phyloP scores from a whole-genome alignment of 2,113 vertebrate genomes.

The Ancistrus triradiatus region DNA sequence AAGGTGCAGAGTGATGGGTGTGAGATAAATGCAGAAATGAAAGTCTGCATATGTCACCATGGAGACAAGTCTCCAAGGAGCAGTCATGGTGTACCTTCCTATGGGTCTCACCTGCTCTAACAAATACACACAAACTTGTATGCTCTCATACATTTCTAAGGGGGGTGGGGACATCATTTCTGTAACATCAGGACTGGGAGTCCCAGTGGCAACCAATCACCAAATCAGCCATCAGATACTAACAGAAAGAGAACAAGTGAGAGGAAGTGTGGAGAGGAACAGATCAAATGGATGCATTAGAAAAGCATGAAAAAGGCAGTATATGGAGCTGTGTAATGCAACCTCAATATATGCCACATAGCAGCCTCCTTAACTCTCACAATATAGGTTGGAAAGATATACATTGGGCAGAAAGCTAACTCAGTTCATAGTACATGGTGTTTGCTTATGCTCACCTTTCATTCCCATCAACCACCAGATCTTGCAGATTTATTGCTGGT shows the following conservation, averaged over 20 bases:
- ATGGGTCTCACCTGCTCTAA: constrained; percentile 20
- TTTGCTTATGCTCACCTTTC: too few relatives aligned
- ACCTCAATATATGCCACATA: constrained; percentile 3
- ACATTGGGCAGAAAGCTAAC: constrained; percentile 1
- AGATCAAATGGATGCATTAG: constrained; percentile 20
- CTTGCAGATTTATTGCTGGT: too few relatives aligned
- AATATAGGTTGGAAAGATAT: constrained; percentile 11
- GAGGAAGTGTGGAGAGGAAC: background rate
- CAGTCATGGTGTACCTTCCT: constrained; percentile 29
- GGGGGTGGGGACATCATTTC: constrained; percentile 13
- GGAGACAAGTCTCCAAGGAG: constrained; percentile 38
- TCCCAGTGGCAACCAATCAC: constrained; percentile 6
- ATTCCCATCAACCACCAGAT: too few relatives aligned
- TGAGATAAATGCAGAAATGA: constrained; percentile 32
- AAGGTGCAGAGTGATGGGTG: constrained; percentile 15
- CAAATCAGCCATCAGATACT: constrained; percentile 20
- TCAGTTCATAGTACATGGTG: background rate
- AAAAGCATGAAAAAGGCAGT: constrained; percentile 15
- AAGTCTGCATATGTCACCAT: constrained; percentile 43
- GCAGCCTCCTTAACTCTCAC: constrained; percentile 26
- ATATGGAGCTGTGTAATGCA: constrained; percentile 11
- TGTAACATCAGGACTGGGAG: constrained; percentile 11
- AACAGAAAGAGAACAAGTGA: too few relatives aligned
- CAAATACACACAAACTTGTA: background rate
- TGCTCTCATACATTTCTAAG: background rate